These are phyloP conservation scores for Nephila pilipes DNA, from an alignment of 1,140 invertebrate species.

Conservation along the genomic window DNA sequence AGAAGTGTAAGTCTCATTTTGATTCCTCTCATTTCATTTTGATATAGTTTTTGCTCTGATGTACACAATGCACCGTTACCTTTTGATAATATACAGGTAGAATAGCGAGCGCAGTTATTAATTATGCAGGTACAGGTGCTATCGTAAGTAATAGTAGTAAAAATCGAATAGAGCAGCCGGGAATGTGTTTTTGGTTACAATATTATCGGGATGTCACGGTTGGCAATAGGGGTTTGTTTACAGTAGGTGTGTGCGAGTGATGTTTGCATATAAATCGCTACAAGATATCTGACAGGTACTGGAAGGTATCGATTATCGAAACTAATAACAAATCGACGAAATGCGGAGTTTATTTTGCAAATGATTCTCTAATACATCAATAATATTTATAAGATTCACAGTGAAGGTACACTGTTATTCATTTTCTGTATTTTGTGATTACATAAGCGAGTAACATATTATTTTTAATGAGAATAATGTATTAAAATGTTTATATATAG, in stretches of 20 bases:
- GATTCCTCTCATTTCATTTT: background rate
- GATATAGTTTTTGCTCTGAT: background rate
- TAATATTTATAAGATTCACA: no score
- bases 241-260: background rate
- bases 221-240: slow-evolving; percentile 7
- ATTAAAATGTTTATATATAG: background rate
- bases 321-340: background rate
- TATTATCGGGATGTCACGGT: background rate
- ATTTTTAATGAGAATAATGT: background rate
- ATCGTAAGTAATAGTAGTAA: background rate
- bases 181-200: background rate
- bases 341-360: background rate
- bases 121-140: slow-evolving; percentile 34
- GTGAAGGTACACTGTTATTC: background rate
- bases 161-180: background rate
- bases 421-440: background rate
- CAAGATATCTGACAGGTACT: background rate
- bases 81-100: background rate
- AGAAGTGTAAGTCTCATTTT: slow-evolving; percentile 54
- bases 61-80: background rate
- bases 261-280: background rate
- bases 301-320: slow-evolving; percentile 9
- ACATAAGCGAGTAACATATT: background rate
- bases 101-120: slow-evolving; percentile 5
- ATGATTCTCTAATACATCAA: background rate